A percentile compares a stretch with the other conserved stretches of the same genome.
Conservation (phyloP, 2,113 vertebrate genomes). For the Brachypodius melanocephalos region DNA sequence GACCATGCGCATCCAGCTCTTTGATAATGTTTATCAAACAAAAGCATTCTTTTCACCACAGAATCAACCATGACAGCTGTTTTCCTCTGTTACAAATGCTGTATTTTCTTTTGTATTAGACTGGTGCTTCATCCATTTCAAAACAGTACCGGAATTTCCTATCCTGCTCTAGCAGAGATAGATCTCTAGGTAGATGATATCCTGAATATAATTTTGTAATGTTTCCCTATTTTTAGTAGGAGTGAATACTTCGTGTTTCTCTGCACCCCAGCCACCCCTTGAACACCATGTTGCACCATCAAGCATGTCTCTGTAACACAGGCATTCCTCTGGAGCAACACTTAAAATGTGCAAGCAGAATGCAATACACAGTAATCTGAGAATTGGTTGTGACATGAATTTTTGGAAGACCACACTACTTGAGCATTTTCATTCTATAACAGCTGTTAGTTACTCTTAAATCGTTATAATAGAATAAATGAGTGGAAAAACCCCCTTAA, state of each 20-base stretch:
- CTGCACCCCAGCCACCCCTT: background rate
- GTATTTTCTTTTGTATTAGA: background rate
- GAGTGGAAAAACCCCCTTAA: background rate
- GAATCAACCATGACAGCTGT: background rate
- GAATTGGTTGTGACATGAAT: background rate
- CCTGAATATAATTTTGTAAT: background rate
- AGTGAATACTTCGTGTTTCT: background rate
- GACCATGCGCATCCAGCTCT: background rate
- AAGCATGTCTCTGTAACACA: background rate
- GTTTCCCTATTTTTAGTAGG: background rate
- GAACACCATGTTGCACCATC: background rate
- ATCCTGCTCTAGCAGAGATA: background rate
- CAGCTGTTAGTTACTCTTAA: background rate
- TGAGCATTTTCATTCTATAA: background rate
- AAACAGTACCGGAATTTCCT: background rate
- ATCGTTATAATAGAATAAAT: background rate
- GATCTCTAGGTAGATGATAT: background rate
- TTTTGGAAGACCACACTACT: background rate
- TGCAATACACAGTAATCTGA: background rate
- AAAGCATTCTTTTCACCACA: background rate
- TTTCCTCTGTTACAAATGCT: background rate
- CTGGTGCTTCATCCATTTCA: background rate
- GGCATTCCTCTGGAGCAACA: background rate
- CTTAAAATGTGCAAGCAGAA: background rate
- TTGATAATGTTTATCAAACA: background rate